Percentiles rank a stretch among this genome's conserved stretches.
These are phyloP conservation scores for Enteromius paludinosus DNA, from an alignment of 2,797 vertebrate genomes.

Conservation along the genomic window DNA sequence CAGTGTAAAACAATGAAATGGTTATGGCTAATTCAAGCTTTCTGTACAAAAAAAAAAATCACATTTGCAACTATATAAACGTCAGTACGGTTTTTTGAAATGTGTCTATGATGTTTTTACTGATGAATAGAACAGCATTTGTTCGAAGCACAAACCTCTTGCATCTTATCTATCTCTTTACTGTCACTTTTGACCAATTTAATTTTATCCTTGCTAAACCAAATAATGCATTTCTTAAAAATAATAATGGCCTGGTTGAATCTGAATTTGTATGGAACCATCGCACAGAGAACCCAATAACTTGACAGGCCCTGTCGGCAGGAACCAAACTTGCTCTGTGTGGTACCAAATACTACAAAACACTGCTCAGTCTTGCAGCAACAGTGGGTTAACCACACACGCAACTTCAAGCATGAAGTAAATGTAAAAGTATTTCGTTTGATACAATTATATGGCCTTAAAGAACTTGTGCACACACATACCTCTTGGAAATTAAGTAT, in stretches of 20 bases:
- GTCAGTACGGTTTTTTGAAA: not conserved
- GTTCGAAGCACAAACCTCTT: not conserved
- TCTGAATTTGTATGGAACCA: constrained; percentile 80
- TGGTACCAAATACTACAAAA: constrained; percentile 72
- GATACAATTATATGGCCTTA: not conserved
- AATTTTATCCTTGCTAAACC: not conserved
- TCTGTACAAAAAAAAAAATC: not conserved
- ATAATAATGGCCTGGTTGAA: not conserved
- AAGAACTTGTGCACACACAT: not conserved
- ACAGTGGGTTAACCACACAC: constrained; percentile 70
- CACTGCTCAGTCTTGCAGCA: constrained; percentile 72
- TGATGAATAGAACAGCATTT: not conserved
- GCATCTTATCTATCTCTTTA: not conserved
- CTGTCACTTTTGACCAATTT: not conserved
- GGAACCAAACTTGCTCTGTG: constrained; percentile 80
- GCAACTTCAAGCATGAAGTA: not conserved
- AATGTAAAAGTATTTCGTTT: not conserved
- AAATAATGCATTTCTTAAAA: not conserved
- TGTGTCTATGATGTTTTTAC: not conserved
- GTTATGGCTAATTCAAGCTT: not conserved
- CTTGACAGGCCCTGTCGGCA: constrained; percentile 76
- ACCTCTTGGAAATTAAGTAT: not conserved
- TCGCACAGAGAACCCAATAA: constrained; percentile 65
- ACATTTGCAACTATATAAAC: not conserved
- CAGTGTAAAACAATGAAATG: not conserved